Conservation (phyloP, 2,888 invertebrate species). For the Eucera pruinosa region DNA sequence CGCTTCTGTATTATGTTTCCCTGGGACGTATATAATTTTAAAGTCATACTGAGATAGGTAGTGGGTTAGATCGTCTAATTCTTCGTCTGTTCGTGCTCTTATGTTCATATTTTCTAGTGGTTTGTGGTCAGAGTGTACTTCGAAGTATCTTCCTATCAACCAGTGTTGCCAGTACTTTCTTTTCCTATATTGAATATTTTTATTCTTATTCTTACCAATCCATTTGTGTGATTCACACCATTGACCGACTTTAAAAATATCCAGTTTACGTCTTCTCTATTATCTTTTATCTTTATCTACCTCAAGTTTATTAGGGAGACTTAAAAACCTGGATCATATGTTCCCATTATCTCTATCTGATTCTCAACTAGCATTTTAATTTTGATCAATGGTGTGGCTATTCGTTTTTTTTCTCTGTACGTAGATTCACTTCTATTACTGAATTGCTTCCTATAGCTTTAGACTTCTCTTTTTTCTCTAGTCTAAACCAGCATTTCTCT, state of each 20-base stretch:
- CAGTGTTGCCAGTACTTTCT: constrained; percentile 67
- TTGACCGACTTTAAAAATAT: not conserved
- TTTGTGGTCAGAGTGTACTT: constrained; percentile 27
- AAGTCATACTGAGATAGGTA: constrained; percentile 50
- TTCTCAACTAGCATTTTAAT: not conserved
- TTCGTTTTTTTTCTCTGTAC: constrained; percentile 40
- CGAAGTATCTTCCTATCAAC: constrained; percentile 47
- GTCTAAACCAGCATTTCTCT: constrained; percentile 40
- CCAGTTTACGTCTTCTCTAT: not conserved
- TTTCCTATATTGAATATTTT: constrained; percentile 57
- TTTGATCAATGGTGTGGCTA: not conserved
- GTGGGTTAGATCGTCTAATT: constrained; percentile 64
- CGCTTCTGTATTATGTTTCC: constrained; percentile 61
- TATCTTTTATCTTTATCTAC: not conserved
- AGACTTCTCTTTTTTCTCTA: constrained; percentile 33
- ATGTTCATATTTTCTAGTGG: constrained; percentile 59
- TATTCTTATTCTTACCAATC: not conserved
- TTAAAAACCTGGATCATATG: not conserved
- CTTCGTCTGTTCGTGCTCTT: constrained; percentile 67
- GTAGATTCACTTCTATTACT: constrained; percentile 60
- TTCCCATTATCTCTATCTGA: not conserved
- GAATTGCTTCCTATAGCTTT: constrained; percentile 57
- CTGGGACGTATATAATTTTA: constrained; percentile 63
- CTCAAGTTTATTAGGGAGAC: not conserved
- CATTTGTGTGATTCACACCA: not conserved